phyloP scores from a whole-genome alignment of 2,888 invertebrate genomes.

The Drosophila pegasa region DNA sequence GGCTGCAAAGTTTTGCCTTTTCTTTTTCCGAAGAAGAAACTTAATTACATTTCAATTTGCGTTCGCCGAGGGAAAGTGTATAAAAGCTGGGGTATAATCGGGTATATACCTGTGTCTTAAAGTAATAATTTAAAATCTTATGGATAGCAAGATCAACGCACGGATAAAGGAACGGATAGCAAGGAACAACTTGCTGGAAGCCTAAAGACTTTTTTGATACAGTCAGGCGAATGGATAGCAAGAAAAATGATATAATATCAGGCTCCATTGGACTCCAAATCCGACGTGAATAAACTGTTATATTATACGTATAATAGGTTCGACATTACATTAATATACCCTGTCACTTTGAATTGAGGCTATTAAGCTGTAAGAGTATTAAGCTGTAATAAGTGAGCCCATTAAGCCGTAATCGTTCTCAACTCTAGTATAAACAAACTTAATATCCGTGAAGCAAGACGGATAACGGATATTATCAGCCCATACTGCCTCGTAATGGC shows the following conservation, averaged over 20 bases:
- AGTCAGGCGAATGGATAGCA: not conserved
- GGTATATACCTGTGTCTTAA: not conserved
- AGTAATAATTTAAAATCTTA: not conserved
- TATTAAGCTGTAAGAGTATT: not conserved
- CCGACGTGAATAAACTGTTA: not conserved
- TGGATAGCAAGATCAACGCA: not conserved
- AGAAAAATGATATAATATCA: not conserved
- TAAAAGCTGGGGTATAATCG: not conserved
- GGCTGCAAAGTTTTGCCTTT: constrained; percentile 21
- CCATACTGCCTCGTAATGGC: no score
- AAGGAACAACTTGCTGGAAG: no score
- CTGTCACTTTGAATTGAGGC: not conserved
- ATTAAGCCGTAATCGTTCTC: no score
- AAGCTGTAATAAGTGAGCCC: no score
- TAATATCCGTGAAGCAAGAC: no score
- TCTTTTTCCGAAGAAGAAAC: constrained; percentile 50
- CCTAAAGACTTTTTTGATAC: no score
- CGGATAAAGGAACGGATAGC: not conserved
- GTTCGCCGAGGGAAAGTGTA: constrained; percentile 20
- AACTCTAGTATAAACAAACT: no score
- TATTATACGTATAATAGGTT: not conserved
- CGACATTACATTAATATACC: not conserved
- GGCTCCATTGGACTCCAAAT: not conserved
- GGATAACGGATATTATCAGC: no score
- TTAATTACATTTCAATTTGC: constrained; percentile 79